Evolutionary conservation across 2,797 vertebrate species (phyloP).

Genomic region (Molossus alvarezi): DNA sequence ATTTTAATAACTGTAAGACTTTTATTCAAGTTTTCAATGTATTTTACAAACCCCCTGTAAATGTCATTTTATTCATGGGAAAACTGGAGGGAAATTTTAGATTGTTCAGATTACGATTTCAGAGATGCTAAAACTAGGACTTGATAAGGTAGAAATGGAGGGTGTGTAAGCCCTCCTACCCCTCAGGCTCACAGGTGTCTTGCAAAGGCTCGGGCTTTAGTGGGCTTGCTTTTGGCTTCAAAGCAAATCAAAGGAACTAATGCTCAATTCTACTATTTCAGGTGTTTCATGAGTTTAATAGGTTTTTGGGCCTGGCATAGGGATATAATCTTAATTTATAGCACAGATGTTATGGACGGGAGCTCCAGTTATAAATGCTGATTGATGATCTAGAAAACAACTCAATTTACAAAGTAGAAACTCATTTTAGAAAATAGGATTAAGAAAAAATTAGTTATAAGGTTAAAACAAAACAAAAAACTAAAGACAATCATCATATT

Average conservation of each 20-base stretch:
- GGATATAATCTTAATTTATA: slow-evolving; percentile 9
- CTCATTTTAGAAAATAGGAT: background rate
- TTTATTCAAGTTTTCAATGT: slow-evolving; percentile 56
- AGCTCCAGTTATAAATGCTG: slow-evolving; percentile 55
- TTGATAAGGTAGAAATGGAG: slow-evolving; percentile 22
- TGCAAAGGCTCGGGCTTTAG: background rate
- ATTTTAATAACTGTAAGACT: slow-evolving; percentile 41
- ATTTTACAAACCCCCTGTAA: slow-evolving; percentile 53
- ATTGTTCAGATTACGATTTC: background rate
- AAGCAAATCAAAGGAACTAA: slow-evolving; percentile 43
- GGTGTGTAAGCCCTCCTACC: background rate
- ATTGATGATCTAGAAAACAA: background rate
- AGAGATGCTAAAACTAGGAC: slow-evolving; percentile 42
- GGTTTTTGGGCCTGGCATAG: background rate
- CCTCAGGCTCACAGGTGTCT: background rate
- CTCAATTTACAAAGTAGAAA: background rate
- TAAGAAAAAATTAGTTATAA: slow-evolving; percentile 13
- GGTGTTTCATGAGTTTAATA: background rate
- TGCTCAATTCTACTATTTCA: background rate
- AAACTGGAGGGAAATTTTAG: slow-evolving; percentile 43
- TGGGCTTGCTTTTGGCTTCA: background rate
- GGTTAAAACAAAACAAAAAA: background rate
- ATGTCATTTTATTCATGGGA: slow-evolving; percentile 18
- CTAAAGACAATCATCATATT: background rate
- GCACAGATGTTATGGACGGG: background rate